Conservation (phyloP, 2,888 invertebrate species). For the Stegana nigrithorax region DNA sequence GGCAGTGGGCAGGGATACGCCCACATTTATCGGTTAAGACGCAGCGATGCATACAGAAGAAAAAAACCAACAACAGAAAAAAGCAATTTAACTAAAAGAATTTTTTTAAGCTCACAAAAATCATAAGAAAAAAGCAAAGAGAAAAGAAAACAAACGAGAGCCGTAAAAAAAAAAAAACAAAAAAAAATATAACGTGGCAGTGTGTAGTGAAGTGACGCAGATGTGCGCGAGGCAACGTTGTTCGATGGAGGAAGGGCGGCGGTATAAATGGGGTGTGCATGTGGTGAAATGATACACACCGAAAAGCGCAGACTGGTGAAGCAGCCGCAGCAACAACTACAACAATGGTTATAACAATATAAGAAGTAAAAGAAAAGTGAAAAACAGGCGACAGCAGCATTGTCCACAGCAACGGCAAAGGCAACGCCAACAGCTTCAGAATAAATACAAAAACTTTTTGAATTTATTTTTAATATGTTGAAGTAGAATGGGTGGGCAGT, state of each 20-base stretch:
- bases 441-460: constrained; percentile 48
- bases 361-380: constrained; percentile 16
- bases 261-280: neutral
- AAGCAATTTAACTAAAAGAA: constrained; percentile 42
- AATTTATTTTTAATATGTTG: constrained; percentile 50
- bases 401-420: neutral
- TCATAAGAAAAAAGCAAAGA: no score
- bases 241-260: neutral
- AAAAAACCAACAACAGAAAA: no score
- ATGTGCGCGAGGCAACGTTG: neutral
- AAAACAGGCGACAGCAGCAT: neutral
- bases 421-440: constrained; percentile 20
- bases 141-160: constrained; percentile 31
- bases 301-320: neutral
- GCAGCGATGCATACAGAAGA: no score
- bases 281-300: neutral
- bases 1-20: neutral
- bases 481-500: constrained; percentile 41
- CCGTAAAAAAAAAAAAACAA: constrained; percentile 16
- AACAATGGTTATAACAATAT: neutral
- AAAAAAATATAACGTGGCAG: neutral
- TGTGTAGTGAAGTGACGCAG: neutral
- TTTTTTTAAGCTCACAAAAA: constrained; percentile 27
- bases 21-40: neutral
- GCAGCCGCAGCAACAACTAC: neutral